phyloP scores from a whole-genome alignment of 2,888 invertebrate species.

The Acronicta leporina region DNA sequence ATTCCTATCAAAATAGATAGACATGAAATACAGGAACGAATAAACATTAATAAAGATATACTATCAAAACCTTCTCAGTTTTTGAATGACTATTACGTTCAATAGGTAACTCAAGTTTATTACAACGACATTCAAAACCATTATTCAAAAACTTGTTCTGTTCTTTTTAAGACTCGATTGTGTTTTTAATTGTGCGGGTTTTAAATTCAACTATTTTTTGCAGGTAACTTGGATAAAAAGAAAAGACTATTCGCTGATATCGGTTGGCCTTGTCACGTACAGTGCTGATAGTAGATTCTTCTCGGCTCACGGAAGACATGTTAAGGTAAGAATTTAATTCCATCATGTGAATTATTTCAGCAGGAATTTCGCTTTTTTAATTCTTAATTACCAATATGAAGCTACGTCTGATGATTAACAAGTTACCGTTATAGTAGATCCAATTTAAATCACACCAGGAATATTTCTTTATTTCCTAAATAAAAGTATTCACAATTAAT shows the following conservation, averaged over 20 bases:
- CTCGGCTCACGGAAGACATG: slow-evolving; percentile 89
- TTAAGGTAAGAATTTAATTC: slow-evolving; percentile 83
- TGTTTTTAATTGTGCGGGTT: neutral
- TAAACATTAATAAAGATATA: no score
- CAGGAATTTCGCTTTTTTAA: no score
- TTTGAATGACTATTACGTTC: no score
- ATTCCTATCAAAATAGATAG: no score
- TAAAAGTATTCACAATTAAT: no score
- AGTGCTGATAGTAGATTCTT: slow-evolving; percentile 91
- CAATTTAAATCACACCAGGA: no score
- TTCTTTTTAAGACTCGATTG: neutral
- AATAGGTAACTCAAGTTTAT: neutral
- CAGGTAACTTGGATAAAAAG: slow-evolving; percentile 93
- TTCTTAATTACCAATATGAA: no score
- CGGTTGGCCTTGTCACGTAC: slow-evolving; percentile 90
- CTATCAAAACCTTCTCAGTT: no score
- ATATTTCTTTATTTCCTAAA: no score
- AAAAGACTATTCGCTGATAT: slow-evolving; percentile 90
- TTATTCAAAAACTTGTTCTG: neutral
- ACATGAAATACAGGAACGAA: no score
- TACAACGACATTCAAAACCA: slow-evolving; percentile 5
- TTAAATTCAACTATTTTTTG: slow-evolving; percentile 11
- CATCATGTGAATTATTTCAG: neutral
- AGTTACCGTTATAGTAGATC: no score
- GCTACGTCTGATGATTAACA: no score